A percentile compares a stretch with the other conserved stretches of the same genome.
These are phyloP conservation scores for Falco concolor DNA, from an alignment of 2,797 vertebrate genomes.

Conservation along the genomic window DNA sequence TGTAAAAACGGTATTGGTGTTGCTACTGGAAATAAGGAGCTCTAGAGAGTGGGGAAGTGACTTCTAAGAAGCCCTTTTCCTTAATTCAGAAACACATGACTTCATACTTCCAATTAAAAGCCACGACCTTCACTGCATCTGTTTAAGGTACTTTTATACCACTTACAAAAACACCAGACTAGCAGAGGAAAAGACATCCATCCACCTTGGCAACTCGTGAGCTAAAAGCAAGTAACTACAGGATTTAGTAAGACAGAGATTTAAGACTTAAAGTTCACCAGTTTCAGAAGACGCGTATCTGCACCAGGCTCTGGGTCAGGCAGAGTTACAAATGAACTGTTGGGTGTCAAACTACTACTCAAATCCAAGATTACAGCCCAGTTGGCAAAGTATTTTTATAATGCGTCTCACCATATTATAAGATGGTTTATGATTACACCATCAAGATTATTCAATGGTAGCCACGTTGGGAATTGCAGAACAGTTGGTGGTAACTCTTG, in stretches of 20 bases:
- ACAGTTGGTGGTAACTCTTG: background rate
- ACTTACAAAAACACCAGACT: background rate
- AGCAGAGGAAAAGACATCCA: background rate
- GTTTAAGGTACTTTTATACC: background rate
- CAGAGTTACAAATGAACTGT: background rate
- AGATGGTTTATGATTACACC: background rate
- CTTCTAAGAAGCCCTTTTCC: background rate
- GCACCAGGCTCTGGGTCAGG: background rate
- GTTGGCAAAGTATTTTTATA: background rate
- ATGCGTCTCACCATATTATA: background rate
- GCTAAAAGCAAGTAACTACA: background rate
- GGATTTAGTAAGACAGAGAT: background rate
- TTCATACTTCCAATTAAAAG: background rate
- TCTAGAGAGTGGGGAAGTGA: background rate
- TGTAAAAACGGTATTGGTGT: background rate
- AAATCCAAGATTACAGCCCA: background rate
- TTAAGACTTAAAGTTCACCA: background rate
- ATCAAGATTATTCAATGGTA: background rate
- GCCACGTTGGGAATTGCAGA: background rate
- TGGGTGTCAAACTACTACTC: background rate
- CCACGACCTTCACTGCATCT: background rate
- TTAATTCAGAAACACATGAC: background rate
- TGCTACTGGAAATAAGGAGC: background rate
- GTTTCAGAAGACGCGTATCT: background rate
- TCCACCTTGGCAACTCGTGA: background rate